Percentiles rank a stretch among this genome's conserved stretches.
These are phyloP conservation scores for Poeciliopsis occidentalis DNA, from an alignment of 2,113 vertebrate species.

Conservation along the genomic window DNA sequence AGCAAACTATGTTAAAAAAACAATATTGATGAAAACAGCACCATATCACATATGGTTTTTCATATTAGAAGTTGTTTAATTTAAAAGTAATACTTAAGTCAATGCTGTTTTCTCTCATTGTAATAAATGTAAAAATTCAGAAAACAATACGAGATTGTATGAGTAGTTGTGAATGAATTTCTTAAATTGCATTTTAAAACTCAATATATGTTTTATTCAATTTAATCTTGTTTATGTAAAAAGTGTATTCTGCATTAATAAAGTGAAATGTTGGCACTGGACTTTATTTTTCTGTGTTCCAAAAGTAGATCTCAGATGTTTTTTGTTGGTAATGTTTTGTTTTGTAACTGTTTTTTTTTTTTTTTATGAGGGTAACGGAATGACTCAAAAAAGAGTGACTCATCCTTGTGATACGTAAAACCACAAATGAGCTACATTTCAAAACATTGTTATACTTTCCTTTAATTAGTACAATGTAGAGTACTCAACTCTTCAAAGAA, in stretches of 20 bases:
- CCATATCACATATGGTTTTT: not conserved
- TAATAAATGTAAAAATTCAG: not conserved
- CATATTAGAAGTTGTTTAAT: not conserved
- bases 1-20: no score
- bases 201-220: not conserved
- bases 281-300: not conserved
- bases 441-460: not conserved
- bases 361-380: not conserved
- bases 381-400: slow-evolving; percentile 54
- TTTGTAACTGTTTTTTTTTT: slow-evolving; percentile 6
- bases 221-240: not conserved
- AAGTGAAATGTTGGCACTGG: not conserved
- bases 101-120: not conserved
- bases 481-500: not conserved
- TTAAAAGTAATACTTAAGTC: not conserved
- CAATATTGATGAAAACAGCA: no score
- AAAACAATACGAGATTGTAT: not conserved
- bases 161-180: not conserved
- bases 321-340: slow-evolving; percentile 4
- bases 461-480: not conserved
- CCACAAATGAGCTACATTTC: not conserved
- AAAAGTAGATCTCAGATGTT: not conserved
- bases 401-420: slow-evolving; percentile 22
- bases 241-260: not conserved
- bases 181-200: not conserved